phyloP scores from a whole-genome alignment of 2,888 invertebrate genomes.

The Aethes cnicana region DNA sequence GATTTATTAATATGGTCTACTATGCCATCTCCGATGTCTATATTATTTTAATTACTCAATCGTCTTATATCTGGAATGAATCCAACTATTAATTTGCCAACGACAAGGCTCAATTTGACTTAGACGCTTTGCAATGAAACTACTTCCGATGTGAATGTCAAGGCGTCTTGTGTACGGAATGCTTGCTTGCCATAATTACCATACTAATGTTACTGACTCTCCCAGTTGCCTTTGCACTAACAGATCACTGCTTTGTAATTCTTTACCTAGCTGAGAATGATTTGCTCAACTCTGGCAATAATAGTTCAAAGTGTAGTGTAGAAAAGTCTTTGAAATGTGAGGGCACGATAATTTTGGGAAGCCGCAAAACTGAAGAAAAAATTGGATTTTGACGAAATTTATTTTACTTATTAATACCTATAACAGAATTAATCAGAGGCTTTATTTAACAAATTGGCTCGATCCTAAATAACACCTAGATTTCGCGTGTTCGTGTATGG shows the following conservation, averaged over 20 bases:
- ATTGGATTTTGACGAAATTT: too few species aligned
- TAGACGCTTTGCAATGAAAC: not conserved
- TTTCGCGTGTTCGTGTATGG: too few species aligned
- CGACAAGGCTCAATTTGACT: constrained; percentile 13
- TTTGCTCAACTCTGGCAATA: constrained; percentile 69
- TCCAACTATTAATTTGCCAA: constrained; percentile 1
- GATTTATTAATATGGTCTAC: constrained; percentile 45
- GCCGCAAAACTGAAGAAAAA: too few species aligned
- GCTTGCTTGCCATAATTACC: constrained; percentile 69
- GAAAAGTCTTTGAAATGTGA: too few species aligned
- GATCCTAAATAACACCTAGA: too few species aligned
- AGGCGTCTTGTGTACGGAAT: constrained; percentile 49
- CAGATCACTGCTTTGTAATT: constrained; percentile 76
- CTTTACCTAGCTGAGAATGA: constrained; percentile 81
- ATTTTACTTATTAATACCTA: too few species aligned
- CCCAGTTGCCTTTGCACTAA: constrained; percentile 80
- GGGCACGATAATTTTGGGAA: too few species aligned
- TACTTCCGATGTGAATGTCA: constrained; percentile 6
- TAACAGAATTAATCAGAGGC: too few species aligned
- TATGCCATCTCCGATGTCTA: constrained; percentile 17
- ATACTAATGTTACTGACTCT: constrained; percentile 62
- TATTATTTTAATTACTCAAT: constrained; percentile 18
- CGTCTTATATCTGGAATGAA: not conserved
- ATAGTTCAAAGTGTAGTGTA: not conserved
- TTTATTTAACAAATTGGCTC: too few species aligned